Evolutionary conservation across 1,140 invertebrate species (phyloP), one percentile per base, ranked within the genome.

Genomic region (Trissolcus basalis): DNA sequence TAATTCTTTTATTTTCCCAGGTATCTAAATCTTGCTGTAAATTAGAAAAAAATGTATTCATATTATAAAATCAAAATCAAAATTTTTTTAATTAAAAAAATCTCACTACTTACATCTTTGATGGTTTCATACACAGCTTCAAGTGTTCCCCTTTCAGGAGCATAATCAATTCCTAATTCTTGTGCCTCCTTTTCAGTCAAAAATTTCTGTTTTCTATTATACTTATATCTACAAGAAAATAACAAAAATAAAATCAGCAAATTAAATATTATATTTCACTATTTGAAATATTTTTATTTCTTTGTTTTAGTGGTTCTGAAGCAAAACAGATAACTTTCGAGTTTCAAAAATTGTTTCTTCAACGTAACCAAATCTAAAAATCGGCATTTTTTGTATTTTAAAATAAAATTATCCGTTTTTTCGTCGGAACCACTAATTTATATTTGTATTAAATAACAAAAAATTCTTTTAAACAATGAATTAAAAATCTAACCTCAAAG

Each of bases 11-110:
- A 19, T 60, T 60, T n/a, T 60, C 56, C 45, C 45, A 60, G 4
- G 14, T 56, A 32, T 71, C 51, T 27, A 14, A 56, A 15, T 71
- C 68, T 56, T 44, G 43, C 68, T 71, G 58, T 13, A 69, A 45
- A 41, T 15, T 4, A 39, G 9, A 3, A 39, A 11, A 2, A 39
- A 44, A 44, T 11, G 12, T n/a, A 9, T 43, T 43, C 8, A 35
- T 6, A 6, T 35, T 35, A n/a, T 11, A n/a, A 6, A 43, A 43
- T 11, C 11, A 43, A 43, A 43, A 9, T 43, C n/a, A 67, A 49
- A 47, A 43, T n/a, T n/a, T n/a, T n/a, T n/a, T n/a, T n/a, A n/a
- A n/a, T n/a, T n/a, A n/a, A n/a, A n/a, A n/a, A n/a, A n/a, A n/a
- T n/a, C 6, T 27, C 19, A 27, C 1, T 27, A 27, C 19, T 27